A percentile compares a stretch with the other conserved stretches of the same genome.
Evolutionary conservation across 2,888 invertebrate genomes (phyloP).

Genomic region (Horisme vitalbata): DNA sequence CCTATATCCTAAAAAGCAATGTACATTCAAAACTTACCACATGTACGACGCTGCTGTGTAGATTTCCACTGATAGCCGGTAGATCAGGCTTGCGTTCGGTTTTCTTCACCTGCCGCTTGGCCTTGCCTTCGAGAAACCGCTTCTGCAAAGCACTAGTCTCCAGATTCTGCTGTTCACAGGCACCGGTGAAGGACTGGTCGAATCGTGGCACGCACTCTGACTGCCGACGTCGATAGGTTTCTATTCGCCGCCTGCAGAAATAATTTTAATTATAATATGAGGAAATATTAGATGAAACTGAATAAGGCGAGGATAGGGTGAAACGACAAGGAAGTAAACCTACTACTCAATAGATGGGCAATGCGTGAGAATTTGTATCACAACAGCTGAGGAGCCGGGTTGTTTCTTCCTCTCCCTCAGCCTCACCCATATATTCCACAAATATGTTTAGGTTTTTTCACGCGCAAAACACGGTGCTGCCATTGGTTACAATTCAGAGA

Average conservation of each 20-base stretch:
- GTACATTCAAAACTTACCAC: conserved; percentile 82
- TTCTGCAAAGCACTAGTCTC: conserved; percentile 94
- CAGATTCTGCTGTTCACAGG: conserved; percentile 95
- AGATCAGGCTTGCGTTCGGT: conserved; percentile 82
- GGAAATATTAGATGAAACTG: no score
- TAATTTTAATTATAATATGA: not conserved
- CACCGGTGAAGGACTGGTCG: conserved; percentile 93
- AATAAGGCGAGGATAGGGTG: no score
- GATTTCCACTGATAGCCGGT: conserved; percentile 75
- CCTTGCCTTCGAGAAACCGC: conserved; percentile 94
- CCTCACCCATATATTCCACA: no score
- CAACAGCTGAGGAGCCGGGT: no score
- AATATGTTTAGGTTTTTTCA: no score
- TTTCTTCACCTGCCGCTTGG: conserved; percentile 94
- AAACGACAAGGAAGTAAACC: no score
- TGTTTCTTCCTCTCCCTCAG: no score
- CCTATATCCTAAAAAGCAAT: not conserved
- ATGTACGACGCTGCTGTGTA: conserved; percentile 88
- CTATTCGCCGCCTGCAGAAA: conserved; percentile 88
- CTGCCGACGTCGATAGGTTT: conserved; percentile 93
- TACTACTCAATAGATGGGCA: no score
- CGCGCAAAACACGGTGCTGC: no score
- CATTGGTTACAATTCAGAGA: no score
- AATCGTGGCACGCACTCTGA: conserved; percentile 93
- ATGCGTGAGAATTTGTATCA: no score